A percentile compares a stretch with the other conserved stretches of the same genome.
Conservation (phyloP, 2,888 invertebrate genomes). For the Macrosoma leucophasiata region DNA sequence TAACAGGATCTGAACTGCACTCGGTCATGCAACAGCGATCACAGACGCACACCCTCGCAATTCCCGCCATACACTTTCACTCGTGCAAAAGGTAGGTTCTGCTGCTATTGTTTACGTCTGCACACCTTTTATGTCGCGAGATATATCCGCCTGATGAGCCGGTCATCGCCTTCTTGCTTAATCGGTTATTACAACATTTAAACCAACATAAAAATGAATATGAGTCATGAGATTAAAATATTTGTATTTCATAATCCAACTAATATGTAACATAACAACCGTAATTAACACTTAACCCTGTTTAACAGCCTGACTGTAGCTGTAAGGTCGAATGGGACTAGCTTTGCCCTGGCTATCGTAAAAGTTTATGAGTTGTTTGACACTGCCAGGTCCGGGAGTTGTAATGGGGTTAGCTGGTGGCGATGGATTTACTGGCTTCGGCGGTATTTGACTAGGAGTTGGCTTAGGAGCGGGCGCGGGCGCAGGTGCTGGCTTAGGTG, state of each 20-base stretch:
- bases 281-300: slow-evolving; percentile 45
- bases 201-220: no score
- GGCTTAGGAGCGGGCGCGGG: slow-evolving; percentile 24
- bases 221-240: no score
- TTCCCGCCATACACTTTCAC: slow-evolving; percentile 42
- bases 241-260: slow-evolving; percentile 6
- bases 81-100: slow-evolving; percentile 36
- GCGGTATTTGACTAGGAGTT: slow-evolving; percentile 40
- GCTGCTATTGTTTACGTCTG: slow-evolving; percentile 40
- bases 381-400: slow-evolving; percentile 60
- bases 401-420: slow-evolving; percentile 41
- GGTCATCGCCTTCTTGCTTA: slow-evolving; percentile 55
- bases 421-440: slow-evolving; percentile 46
- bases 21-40: no score
- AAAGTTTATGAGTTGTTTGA: slow-evolving; percentile 55
- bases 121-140: slow-evolving; percentile 46
- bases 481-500: slow-evolving; percentile 22
- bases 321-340: slow-evolving; percentile 59
- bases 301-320: slow-evolving; percentile 66
- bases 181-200: no score
- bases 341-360: slow-evolving; percentile 62
- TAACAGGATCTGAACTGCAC: no score
- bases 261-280: slow-evolving; percentile 2
- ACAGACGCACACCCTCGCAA: slow-evolving; percentile 20
- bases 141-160: slow-evolving; percentile 56